Base-by-base conservation (phyloP, 2,888 invertebrate genomes). In the Orthosia incerta region DNA sequence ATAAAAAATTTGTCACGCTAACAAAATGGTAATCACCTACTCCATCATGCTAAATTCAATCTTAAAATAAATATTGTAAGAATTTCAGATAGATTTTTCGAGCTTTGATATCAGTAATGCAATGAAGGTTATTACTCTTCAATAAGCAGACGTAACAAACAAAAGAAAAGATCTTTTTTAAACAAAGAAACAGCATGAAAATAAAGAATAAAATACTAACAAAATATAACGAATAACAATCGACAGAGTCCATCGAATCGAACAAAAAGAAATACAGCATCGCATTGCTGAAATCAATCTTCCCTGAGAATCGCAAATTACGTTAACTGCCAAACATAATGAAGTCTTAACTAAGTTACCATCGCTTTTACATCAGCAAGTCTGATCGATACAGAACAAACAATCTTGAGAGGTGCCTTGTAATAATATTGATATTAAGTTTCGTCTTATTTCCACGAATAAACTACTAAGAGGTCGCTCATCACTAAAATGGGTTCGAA, bases 251-350 rank as follows among this genome's bases (percentile, higher is more conserved):
- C 5, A 11, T 7, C 20, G 51, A 76, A 60, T 53, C 15, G 48
- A 31, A 53, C 59, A 63, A 74, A 80, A 74, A 80, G 53, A 63
- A 73, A 57, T 56, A 79, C 31, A 48, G 61, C 56, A 66, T 65
- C 23, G 23, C 66, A 18, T 50, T 66, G 61, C 80, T 74, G 80
- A 77, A 79, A 79, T 79, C 78, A 79, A 82, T 82, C 71, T 79
- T 71, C 59, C 0, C 26, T 39, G 39, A 77, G 64, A 59, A 20
- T 78, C 68, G 50, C 68, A 83, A 83, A 80, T 80, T 66, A 56
- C 65, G 57, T 80, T 83, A 77, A 65, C 82, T 62, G 65, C 59
- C 57, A 61, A 79, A 71, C 83, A 82, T 82, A 80, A 79, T 82
- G 79, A 78, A 78, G 48, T 64, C 64, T 64, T 76, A 76, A 78